Base-by-base conservation (phyloP, 2,113 vertebrate genomes). In the Amphiprion ocellaris region DNA sequence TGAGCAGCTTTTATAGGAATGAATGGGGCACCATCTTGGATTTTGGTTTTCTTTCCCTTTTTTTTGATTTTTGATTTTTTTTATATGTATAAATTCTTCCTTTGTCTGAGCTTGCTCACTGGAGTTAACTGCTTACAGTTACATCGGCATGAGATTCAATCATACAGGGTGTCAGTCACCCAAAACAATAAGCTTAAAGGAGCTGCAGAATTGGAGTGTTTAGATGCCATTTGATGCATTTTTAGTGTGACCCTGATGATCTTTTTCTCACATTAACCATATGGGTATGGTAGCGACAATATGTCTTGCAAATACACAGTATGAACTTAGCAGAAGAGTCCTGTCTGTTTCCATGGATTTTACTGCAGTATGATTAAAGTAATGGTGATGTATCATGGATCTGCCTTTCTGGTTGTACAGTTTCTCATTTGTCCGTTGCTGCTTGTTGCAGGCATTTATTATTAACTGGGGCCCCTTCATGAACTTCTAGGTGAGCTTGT, bases 91-190 rank as follows among this genome's bases (percentile, higher is more conserved):
- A 37, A 54, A 74, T 37, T 26, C 21, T 47, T 53, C 9, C 37
- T 64, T 2, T 68, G 19, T 44, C 41, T 44, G 41, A 76, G 63
- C 24, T 39, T 49, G 21, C 59, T 67, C 58, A 24, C 64, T 19
- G 6, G 10, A 47, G 5, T 19, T 47, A 9, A 3, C 41, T 15
- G 15, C n/a, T 14, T 23, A 2, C 8, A 6, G 17, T 26, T 26
- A 14, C 33, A 55, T 55, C 1, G 21, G 28, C 19, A 61, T 10
- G 19, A 17, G 46, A 17, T 15, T 17, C 15, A 16, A 47, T 61
- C 33, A 59, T 11, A 14, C 19, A 23, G 16, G 9, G 11, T 59
- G 28, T n/a, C 24, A 56, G 56, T 37, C 33, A 37, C 17, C 19
- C 19, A 19, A 19, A 19, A 50, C 49, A n/a, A n/a, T 19, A 7